These are phyloP conservation scores for Cephalotes varians DNA, from an alignment of 2,888 invertebrate genomes.

Conservation along the genomic window DNA sequence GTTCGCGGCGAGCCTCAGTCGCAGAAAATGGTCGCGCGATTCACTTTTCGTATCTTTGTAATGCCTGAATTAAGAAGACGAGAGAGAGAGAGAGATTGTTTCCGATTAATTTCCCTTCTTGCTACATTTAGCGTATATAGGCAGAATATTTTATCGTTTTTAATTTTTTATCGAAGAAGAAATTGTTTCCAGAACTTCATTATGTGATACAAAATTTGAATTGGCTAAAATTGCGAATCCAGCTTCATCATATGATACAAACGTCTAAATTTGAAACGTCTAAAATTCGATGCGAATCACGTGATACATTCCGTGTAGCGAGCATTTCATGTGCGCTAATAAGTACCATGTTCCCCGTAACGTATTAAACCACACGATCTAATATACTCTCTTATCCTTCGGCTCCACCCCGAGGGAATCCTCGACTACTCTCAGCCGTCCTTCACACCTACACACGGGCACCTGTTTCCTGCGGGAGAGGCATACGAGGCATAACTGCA, in stretches of 20 bases:
- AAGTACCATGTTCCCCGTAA: conserved; percentile 24
- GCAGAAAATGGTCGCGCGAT: neutral
- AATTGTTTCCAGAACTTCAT: too few species aligned
- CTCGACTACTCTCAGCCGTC: conserved; percentile 34
- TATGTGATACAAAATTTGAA: too few species aligned
- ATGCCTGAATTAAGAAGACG: neutral
- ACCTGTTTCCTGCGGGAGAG: conserved; percentile 38
- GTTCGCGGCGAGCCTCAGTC: neutral
- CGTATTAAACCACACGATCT: conserved; percentile 49
- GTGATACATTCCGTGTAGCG: neutral
- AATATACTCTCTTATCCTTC: conserved; percentile 41
- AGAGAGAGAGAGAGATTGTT: too few species aligned
- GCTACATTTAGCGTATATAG: neutral
- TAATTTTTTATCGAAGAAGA: neutral
- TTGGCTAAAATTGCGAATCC: too few species aligned
- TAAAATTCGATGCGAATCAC: neutral
- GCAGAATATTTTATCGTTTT: neutral
- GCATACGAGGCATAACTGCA: conserved; percentile 2
- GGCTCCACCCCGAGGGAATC: conserved; percentile 32
- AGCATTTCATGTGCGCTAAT: conserved; percentile 29
- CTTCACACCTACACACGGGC: conserved; percentile 41
- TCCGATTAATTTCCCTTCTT: neutral
- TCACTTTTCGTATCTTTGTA: neutral
- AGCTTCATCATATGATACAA: neutral
- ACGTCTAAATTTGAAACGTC: neutral